Evolutionary conservation across 2,797 vertebrate species (phyloP).

Genomic region (Sebastes miniatus): DNA sequence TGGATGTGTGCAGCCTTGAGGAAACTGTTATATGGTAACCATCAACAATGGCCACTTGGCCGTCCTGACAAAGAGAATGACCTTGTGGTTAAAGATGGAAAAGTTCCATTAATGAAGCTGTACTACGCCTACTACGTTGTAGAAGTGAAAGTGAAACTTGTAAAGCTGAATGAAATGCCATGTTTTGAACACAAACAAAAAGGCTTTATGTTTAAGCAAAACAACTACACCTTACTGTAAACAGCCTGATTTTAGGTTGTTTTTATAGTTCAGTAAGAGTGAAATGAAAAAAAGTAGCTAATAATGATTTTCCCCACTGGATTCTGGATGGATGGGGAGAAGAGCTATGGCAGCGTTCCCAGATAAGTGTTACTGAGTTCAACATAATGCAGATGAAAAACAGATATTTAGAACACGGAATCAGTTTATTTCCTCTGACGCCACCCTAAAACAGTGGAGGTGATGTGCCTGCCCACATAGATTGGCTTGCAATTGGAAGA

Average conservation of each 20-base stretch:
- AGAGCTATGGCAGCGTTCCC: not conserved
- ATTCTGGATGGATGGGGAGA: not conserved
- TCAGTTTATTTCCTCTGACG: not conserved
- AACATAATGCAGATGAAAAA: constrained; percentile 1
- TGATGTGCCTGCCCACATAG: not conserved
- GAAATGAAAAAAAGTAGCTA: constrained; percentile 1
- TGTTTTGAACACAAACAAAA: no score
- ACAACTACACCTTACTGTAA: not conserved
- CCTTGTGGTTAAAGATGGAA: not conserved
- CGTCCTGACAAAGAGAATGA: not conserved
- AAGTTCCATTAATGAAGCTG: not conserved
- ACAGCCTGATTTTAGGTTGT: not conserved
- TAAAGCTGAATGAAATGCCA: no score
- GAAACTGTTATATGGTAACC: not conserved
- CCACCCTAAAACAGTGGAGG: not conserved
- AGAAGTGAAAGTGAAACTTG: no score
- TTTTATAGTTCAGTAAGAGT: not conserved
- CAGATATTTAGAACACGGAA: not conserved
- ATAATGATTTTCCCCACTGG: not conserved
- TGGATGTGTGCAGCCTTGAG: not conserved
- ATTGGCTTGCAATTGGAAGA: not conserved
- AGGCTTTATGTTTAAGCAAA: no score
- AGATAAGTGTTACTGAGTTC: not conserved
- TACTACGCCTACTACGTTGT: no score
- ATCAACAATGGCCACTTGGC: not conserved